These are phyloP conservation scores for Sphaerophoria taeniata DNA, from an alignment of 2,888 invertebrate genomes.

Conservation along the genomic window DNA sequence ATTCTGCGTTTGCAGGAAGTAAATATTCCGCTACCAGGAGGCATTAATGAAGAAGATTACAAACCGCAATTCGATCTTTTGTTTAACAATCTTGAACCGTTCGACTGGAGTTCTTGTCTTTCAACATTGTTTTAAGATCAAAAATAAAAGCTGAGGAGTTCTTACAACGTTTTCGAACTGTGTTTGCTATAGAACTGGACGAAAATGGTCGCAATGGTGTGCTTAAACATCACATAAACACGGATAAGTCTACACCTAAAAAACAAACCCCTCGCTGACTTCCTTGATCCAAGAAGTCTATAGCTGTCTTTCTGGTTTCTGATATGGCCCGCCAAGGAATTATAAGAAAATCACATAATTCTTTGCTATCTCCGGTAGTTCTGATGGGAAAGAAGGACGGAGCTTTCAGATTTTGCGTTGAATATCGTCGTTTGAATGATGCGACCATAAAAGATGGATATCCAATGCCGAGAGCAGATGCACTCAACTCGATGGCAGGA, in stretches of 20 bases:
- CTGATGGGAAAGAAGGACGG: neutral
- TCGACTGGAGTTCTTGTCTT: neutral
- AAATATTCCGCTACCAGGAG: neutral
- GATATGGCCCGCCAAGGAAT: constrained; percentile 4
- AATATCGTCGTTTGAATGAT: constrained; percentile 17
- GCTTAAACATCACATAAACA: constrained; percentile 1
- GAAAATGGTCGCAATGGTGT: constrained; percentile 5
- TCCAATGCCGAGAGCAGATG: constrained; percentile 14
- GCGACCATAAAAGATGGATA: constrained; percentile 16
- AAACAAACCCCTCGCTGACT: neutral
- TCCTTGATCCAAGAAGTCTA: neutral
- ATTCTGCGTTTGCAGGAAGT: neutral
- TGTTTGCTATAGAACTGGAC: neutral
- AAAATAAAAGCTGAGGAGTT: neutral
- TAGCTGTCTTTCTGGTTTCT: neutral
- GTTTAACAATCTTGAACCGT: neutral
- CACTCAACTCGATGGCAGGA: constrained; percentile 10
- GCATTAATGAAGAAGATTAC: neutral
- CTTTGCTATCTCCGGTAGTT: neutral
- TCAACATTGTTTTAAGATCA: neutral
- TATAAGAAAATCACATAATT: neutral
- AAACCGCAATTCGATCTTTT: neutral
- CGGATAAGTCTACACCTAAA: neutral
- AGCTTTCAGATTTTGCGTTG: constrained; percentile 5
- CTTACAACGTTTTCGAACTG: neutral